These are phyloP conservation scores for Drosophila ambigua DNA, from an alignment of 1,140 invertebrate species.

Conservation along the genomic window DNA sequence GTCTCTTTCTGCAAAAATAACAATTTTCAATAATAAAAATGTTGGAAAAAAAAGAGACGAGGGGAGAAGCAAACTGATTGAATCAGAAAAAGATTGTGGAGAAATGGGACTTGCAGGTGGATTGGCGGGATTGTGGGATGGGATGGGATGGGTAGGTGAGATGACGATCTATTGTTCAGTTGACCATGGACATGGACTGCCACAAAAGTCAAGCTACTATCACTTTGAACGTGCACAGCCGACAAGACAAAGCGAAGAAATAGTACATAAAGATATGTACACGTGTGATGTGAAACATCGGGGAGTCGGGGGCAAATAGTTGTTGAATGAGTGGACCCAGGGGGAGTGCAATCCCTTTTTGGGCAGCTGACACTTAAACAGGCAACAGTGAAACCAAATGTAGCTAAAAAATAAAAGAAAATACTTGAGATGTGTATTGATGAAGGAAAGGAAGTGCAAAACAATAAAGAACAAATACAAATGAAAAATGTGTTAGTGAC, in stretches of 20 bases:
- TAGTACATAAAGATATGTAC: conserved; percentile 7
- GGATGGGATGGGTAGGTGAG: neutral
- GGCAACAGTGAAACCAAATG: no score
- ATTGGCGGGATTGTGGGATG: no score
- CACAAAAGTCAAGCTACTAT: conserved; percentile 8
- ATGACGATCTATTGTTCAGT: conserved; percentile 24
- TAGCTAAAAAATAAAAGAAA: no score
- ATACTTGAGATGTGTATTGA: no score
- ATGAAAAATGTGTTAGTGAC: no score
- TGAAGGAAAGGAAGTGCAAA: no score
- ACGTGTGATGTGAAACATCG: neutral
- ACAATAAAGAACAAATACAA: no score
- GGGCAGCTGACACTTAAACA: no score
- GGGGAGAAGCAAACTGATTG: conserved; percentile 11
- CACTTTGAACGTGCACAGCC: neutral
- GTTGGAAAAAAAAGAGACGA: conserved; percentile 19
- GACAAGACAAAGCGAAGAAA: conserved; percentile 2
- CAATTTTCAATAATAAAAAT: conserved; percentile 55
- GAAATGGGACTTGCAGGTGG: neutral
- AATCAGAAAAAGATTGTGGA: conserved; percentile 6
- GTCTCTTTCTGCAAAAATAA: conserved; percentile 36
- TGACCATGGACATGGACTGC: conserved; percentile 28
- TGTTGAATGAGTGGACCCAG: no score
- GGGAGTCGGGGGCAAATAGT: neutral
- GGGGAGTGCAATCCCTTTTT: no score